phyloP scores from a whole-genome alignment of 2,797 vertebrate species.

The Gephyroberyx darwinii region DNA sequence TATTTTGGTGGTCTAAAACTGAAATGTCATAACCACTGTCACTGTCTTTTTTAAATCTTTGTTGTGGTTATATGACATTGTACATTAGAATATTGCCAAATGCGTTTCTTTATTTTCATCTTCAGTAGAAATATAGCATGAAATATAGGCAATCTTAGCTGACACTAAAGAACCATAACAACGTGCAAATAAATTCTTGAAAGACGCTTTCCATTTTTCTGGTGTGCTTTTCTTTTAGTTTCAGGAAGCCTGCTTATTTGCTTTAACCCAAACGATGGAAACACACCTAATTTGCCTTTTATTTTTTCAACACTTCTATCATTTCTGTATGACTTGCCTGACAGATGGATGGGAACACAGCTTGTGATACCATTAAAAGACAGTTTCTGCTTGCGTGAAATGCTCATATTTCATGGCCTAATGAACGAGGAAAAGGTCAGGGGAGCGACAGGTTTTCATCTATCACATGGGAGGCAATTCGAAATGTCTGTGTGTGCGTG shows the following conservation, averaged over 20 bases:
- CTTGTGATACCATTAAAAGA: too few relatives aligned
- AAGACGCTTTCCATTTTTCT: too few relatives aligned
- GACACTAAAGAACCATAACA: too few relatives aligned
- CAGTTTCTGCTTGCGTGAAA: background rate
- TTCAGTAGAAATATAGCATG: too few relatives aligned
- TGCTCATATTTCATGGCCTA: conserved; percentile 5
- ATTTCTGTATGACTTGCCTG: background rate
- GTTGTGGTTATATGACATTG: too few relatives aligned
- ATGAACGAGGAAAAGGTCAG: conserved; percentile 24
- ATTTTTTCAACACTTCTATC: background rate
- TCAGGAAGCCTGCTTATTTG: background rate
- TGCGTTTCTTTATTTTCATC: background rate
- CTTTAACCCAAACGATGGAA: background rate
- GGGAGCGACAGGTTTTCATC: conserved; percentile 33
- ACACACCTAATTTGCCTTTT: background rate
- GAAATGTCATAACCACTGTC: background rate
- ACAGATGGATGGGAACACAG: background rate
- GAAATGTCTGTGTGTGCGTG: background rate
- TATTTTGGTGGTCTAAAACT: background rate
- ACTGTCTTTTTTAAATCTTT: too few relatives aligned
- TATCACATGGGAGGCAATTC: conserved; percentile 8
- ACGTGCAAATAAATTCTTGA: too few relatives aligned
- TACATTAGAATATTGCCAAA: background rate
- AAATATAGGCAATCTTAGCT: too few relatives aligned
- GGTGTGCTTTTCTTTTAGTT: background rate